Base-by-base conservation (phyloP, 2,113 vertebrate genomes). In the Apus apus region DNA sequence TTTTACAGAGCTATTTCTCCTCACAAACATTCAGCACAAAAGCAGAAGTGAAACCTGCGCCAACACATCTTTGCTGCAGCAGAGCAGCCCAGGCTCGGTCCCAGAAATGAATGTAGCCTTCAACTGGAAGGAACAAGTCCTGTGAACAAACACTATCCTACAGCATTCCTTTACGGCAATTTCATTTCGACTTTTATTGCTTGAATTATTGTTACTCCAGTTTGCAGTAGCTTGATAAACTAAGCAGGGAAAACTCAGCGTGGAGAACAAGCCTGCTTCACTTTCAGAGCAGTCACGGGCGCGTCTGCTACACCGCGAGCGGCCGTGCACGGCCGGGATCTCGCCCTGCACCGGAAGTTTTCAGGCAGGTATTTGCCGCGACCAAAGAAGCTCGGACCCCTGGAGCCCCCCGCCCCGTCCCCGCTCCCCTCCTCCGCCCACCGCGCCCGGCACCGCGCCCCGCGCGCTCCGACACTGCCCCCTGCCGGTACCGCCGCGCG, bases 51-150 rank as follows among this genome's bases (percentile, higher is more conserved):
- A 58, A 46, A 48, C 36, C 34, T 61, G 15, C 76, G 19, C 15
- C 36, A 3, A 8, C 3, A 2, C 1, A 6, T 17, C 36, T 30
- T 22, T 1, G 4, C 30, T 7, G 51, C 25, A 15, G 22, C 0
- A 8, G 8, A 16, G 5, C 76, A 9, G 40, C 2, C 14, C n/a
- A 5, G 57, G 27, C 21, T 7, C 21, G 6, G 15, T 16, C 5
- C 56, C 58, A 61, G 29, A 21, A 50, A 21, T 0, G 6, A 34
- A 25, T 0, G 5, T 2, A 23, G 29, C 50, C 38, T 75, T 13
- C 56, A 11, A 8, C 34, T 15, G 26, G 50, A 57, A 83, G 23
- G 2, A 56, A 16, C 19, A 12, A 7, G 13, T 26, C 50, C 8
- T 18, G 20, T 26, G 60, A 22, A 4, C 20, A 50, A 34, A 17